Evolutionary conservation across 2,113 vertebrate genomes (phyloP).

Genomic region (Fulmarus glacialis): DNA sequence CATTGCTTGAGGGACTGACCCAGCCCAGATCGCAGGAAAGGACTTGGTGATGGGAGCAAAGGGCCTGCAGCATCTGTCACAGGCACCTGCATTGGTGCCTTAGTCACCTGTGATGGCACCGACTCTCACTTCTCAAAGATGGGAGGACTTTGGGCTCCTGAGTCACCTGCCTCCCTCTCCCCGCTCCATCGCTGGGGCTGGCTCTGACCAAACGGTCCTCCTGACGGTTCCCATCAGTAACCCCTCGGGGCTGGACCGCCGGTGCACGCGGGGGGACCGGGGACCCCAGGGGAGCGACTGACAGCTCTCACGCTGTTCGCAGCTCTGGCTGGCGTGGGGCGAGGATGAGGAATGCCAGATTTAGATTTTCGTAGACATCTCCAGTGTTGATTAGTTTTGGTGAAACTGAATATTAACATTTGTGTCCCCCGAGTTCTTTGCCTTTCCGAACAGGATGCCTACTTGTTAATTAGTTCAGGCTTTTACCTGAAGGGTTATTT

Average conservation of each 20-base stretch:
- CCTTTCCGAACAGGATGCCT: conserved; percentile 23
- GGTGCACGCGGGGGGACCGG: accelerated
- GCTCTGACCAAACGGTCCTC: accelerated
- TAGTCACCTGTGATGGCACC: background rate
- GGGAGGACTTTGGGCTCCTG: background rate
- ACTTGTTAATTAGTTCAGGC: conserved; percentile 30
- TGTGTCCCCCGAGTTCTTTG: conserved; percentile 9
- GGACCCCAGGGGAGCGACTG: background rate
- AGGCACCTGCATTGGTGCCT: background rate
- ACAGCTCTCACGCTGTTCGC: background rate
- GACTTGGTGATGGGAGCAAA: background rate
- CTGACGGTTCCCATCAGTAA: background rate
- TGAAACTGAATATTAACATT: conserved; percentile 10
- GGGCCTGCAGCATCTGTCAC: accelerated
- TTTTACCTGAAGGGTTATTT: conserved; percentile 37
- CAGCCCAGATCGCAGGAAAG: background rate
- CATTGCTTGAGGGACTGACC: background rate
- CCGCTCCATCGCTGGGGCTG: background rate
- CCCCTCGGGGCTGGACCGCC: accelerated
- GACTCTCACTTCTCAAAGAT: background rate
- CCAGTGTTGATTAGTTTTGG: background rate
- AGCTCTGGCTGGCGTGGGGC: background rate
- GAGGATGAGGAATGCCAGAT: background rate
- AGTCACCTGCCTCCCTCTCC: background rate
- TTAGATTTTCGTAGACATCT: background rate